Evolutionary conservation across 2,888 invertebrate genomes (phyloP), one percentile per base, ranked within the genome.

Genomic region (Rhamnusium bicolor): DNA sequence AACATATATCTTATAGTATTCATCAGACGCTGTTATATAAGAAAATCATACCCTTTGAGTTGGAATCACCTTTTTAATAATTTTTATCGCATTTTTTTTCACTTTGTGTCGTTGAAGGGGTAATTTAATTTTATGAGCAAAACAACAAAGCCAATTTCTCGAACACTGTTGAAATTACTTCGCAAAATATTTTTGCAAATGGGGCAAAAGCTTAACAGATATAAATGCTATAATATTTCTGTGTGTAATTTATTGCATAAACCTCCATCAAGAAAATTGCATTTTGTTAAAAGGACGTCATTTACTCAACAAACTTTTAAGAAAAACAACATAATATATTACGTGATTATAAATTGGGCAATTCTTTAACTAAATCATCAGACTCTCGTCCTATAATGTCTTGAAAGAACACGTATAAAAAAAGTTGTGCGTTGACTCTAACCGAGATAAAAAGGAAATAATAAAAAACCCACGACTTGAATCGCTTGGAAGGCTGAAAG

Each of bases 341-440:
- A 54, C 58, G 69, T 60, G 69, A 69, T 69, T 69, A 69, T 69
- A 69, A 69, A 69, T 69, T 60, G 61, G 21, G 60, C 69, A 60
- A 58, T 69, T 69, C 60, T 69, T 69, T 69, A 69, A 61, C 69
- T 60, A 60, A 69, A 69, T 60, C 61, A 60, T 60, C 69, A 53
- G 65, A n/a, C 65, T 40, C 65, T 53, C 53, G 53, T 53, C 21
- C 40, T 63, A 49, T 47, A 62, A 47, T 29, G 51, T 32, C 53
- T 32, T 32, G 24, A 29, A 53, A 65, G 65, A 53, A 51, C 63
- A 14, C 21, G 53, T 29, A 65, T 32, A 65, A 65, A 53, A n/a
- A 63, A 65, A 65, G 49, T 65, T 65, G 65, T 53, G 53, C 65
- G 53, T 65, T 65, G 65, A 65, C 65, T 65, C 53, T 49, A 49